Evolutionary conservation across 2,113 vertebrate species (phyloP), one percentile per base, ranked within the genome.

Genomic region (Ellobius talpinus): DNA sequence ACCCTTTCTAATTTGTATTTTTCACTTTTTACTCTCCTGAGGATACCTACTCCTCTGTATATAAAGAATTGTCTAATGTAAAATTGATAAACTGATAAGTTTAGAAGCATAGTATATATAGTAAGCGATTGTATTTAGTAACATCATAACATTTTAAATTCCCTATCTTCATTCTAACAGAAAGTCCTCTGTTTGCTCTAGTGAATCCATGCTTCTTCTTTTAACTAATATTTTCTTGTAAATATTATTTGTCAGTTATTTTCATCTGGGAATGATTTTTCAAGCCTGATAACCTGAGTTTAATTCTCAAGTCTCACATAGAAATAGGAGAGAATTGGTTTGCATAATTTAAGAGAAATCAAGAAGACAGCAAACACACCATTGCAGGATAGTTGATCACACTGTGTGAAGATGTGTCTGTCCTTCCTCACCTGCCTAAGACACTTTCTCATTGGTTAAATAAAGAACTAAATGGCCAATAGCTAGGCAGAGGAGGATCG

Each of bases 141-240:
- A 73, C 52, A 11, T 45, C 23, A 45, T n/a, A 24, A 82, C 65
- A 55, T 39, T 61, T 47, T 89, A 70, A 26, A 90, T 79, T 90
- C 39, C n/a, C 6, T 70, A 58, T 26, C 9, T 88, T 76, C 52
- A 73, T 88, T 93, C n/a, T 86, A 31, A 81, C 70, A 76, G 12
- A 79, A 61, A 94, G 50, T 17, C 24, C 23, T 94, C 55, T n/a
- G 23, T 10, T 95, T 61, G 55, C 9, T 97, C 97, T 58, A 93
- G 42, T 87, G 26, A 96, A 92, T 42, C 36, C 79, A 84, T 11
- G 29, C 96, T 16, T 2, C 85, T 39, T 81, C 77, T 97, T 97
- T 95, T 92, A 42, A 94, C 76, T 74, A 92, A 89, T 12, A 42
- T 8, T 96, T 95, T 93, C 87, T 94, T 92, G 19, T 58, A 96